Evolutionary conservation across 2,888 invertebrate species (phyloP), one percentile per base, ranked within the genome.

Genomic region (Chloroclystis v-ata): DNA sequence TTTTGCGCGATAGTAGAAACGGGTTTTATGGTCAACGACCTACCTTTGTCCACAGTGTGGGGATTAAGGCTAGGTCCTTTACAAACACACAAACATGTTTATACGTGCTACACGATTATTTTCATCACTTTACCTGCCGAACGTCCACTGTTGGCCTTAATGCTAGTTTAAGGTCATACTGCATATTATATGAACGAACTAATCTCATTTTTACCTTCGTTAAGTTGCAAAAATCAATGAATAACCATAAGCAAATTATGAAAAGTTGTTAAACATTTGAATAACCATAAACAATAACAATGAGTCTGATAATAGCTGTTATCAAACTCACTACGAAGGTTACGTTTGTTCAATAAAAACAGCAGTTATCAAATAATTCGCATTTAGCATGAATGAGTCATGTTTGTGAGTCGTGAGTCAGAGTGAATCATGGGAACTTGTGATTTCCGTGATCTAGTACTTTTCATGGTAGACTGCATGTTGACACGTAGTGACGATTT

Each of bases 1-100:
- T 43, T 35, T 50, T 43, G 43, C 28, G 39, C 12, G 42, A 49
- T 57, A 67, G 69, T 75, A 83, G 70, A 74, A 51, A 65, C 61
- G 43, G 35, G 52, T 54, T n/a, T 42, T 61, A 57, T 57, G 70
- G 84, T 82, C 82, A 76, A 78, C 75, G 83, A 83, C 78, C 85
- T 76, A 69, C 65, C 82, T 80, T 81, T 84, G 83, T 82, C 76
- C 78, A 79, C 75, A 70, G 68, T 77, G 78, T 81, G 77, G 81
- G 63, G 68, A 61, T 74, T 75, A 11, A 10, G 32, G 7, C 35
- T 33, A 16, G 14, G 33, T 33, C 10, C 20, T 14, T 16, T 32
- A 28, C 28, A 39, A 39, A 29, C 25, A 41, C 20, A 46, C 47
- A 50, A 29, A 44, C 42, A 33, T 42, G 30, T 47, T 28, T 6